These are phyloP conservation scores for Listronotus bonariensis DNA, from an alignment of 1,140 invertebrate species.

Conservation along the genomic window DNA sequence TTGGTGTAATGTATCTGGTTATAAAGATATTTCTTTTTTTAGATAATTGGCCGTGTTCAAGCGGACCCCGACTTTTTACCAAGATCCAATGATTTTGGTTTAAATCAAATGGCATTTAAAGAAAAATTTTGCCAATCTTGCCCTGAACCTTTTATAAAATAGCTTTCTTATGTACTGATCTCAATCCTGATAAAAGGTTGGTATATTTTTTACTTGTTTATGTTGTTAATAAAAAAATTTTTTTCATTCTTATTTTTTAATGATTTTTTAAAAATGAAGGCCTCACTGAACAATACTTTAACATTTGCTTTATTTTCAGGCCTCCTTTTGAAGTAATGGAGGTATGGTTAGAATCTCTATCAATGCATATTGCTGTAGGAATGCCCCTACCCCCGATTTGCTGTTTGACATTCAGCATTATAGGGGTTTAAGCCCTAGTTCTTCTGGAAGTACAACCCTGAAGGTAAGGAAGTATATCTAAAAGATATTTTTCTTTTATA, in stretches of 20 bases:
- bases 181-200: conserved; percentile 83
- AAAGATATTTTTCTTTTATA: too few relatives aligned
- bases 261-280: too few relatives aligned
- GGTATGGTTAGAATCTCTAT: conserved; percentile 78
- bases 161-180: conserved; percentile 85
- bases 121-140: conserved; percentile 88
- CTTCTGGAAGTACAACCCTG: conserved; percentile 67
- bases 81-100: conserved; percentile 85
- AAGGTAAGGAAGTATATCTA: conserved; percentile 34
- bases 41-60: conserved; percentile 91
- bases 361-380: conserved; percentile 70
- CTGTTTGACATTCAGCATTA: conserved; percentile 78
- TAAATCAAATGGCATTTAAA: conserved; percentile 85
- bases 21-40: conserved; percentile 17
- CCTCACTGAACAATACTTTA: too few relatives aligned
- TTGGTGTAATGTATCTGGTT: background rate
- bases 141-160: conserved; percentile 83
- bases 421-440: conserved; percentile 63
- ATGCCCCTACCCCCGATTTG: conserved; percentile 68
- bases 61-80: conserved; percentile 93
- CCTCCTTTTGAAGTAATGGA: conserved; percentile 87
- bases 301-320: conserved; percentile 57
- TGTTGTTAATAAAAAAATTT: too few relatives aligned
- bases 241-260: too few relatives aligned
- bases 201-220: too few relatives aligned